Evolutionary conservation across 2,888 invertebrate genomes (phyloP).

Genomic region (Hetaerina titia): DNA sequence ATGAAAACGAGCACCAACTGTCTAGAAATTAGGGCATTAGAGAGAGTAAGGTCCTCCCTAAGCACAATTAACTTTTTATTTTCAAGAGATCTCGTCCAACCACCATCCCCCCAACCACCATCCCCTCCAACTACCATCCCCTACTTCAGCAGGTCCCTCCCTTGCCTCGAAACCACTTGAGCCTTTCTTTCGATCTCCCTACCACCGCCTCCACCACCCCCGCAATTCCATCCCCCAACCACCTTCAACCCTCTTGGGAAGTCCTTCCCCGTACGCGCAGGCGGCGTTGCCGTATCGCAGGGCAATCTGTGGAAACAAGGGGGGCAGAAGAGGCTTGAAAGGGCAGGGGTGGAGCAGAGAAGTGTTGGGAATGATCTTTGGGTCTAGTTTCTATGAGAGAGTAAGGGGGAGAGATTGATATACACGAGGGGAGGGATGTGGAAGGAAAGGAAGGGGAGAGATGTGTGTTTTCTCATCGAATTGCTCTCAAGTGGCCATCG

Average conservation of each 20-base stretch:
- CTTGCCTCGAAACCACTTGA: background rate
- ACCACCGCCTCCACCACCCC: background rate
- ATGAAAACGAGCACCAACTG: background rate
- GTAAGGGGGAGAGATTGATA: too few relatives aligned
- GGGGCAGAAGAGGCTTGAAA: background rate
- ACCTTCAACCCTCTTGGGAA: background rate
- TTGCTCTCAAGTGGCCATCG: background rate
- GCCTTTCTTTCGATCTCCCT: background rate
- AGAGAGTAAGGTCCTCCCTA: background rate
- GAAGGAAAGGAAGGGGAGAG: background rate
- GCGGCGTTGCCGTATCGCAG: conserved; percentile 3
- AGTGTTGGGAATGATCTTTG: background rate
- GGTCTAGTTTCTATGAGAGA: background rate
- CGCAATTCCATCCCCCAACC: background rate
- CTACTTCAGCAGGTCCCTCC: background rate
- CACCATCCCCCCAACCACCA: background rate
- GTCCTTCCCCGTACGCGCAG: background rate
- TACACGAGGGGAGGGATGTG: too few relatives aligned
- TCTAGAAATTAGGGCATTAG: background rate
- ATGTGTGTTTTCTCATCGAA: background rate
- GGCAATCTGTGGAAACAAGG: background rate
- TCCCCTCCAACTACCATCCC: background rate
- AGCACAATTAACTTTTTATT: background rate
- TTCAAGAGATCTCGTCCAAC: background rate
- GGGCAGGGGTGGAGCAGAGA: background rate